Base-by-base conservation (phyloP, 1,140 invertebrate species). In the Mesaphorura yosii region DNA sequence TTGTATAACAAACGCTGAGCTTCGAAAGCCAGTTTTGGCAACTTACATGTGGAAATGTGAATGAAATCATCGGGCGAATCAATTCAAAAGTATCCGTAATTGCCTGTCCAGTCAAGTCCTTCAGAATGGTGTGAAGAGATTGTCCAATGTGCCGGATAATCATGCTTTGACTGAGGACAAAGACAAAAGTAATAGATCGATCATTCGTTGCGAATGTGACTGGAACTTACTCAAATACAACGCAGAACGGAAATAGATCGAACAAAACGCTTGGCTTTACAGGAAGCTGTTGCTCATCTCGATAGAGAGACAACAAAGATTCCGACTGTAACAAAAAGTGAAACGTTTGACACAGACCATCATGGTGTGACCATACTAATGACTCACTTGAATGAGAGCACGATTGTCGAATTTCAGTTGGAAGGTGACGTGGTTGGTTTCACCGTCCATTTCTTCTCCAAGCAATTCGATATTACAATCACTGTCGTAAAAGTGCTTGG, bases 171-270 rank as follows among this genome's bases (percentile, higher is more conserved):
- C 88, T 90, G 69, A 68, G 77, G 62, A 73, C 67, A 64, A 78
- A 23, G 5, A 44, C n/a, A n/a, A n/a, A n/a, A n/a, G n/a, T n/a
- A n/a, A n/a, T n/a, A n/a, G n/a, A n/a, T n/a, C n/a, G n/a, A n/a
- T n/a, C n/a, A n/a, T n/a, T n/a, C n/a, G n/a, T n/a, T n/a, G n/a
- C n/a, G n/a, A n/a, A n/a, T n/a, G n/a, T n/a, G 15, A 20, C 20
- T 17, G 22, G 15, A 14, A 52, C 74, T 73, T 72, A 87, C 82
- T 88, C 85, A 71, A 97, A 96, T 22, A 94, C 87, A 61, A 97
- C 86, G 70, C 90, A 92, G 73, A 97, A 97, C 4, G 94, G 93
- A 71, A 97, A 98, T 65, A 97, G 89, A 68, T 97, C 90, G 63
- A 97, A 95, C 10, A 97, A 75, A 4, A 93, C 82, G 0, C 83